Conservation (phyloP, 2,797 vertebrate species). For the Odontamblyopus lacepedii region DNA sequence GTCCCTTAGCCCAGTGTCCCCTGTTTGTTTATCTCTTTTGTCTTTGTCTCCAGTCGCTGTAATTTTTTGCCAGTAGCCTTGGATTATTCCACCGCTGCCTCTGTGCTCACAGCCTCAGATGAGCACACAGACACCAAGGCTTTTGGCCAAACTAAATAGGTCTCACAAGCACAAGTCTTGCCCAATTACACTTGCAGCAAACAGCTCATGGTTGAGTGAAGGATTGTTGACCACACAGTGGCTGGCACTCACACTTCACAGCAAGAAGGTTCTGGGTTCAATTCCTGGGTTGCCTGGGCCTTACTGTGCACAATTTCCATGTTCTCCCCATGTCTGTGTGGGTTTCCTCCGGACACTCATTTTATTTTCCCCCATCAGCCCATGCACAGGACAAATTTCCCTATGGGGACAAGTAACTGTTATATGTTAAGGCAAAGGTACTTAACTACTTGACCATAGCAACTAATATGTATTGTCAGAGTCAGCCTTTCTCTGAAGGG, state of each 20-base stretch:
- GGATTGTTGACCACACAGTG: conserved; percentile 9
- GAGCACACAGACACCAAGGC: conserved; percentile 38
- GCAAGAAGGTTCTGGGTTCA: too few relatives aligned
- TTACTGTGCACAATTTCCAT: too few relatives aligned
- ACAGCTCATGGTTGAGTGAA: conserved; percentile 34
- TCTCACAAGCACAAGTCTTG: conserved; percentile 42
- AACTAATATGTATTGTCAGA: neutral
- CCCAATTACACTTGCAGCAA: conserved; percentile 45
- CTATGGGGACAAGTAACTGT: too few relatives aligned
- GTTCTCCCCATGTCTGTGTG: too few relatives aligned
- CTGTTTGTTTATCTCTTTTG: conserved; percentile 34
- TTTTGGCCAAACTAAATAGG: conserved; percentile 52
- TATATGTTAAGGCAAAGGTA: too few relatives aligned
- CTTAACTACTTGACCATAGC: too few relatives aligned
- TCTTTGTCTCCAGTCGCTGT: conserved; percentile 27
- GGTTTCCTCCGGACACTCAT: too few relatives aligned
- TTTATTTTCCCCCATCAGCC: too few relatives aligned
- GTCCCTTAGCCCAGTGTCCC: conserved; percentile 51
- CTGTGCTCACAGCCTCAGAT: conserved; percentile 16
- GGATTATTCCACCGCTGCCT: conserved; percentile 10
- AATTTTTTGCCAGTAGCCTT: conserved; percentile 33
- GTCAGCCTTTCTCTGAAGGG: neutral
- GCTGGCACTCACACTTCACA: too few relatives aligned
- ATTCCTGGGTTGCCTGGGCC: too few relatives aligned
- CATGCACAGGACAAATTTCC: too few relatives aligned